Conservation (phyloP, 1,140 invertebrate species). For the Bombus impatiens region DNA sequence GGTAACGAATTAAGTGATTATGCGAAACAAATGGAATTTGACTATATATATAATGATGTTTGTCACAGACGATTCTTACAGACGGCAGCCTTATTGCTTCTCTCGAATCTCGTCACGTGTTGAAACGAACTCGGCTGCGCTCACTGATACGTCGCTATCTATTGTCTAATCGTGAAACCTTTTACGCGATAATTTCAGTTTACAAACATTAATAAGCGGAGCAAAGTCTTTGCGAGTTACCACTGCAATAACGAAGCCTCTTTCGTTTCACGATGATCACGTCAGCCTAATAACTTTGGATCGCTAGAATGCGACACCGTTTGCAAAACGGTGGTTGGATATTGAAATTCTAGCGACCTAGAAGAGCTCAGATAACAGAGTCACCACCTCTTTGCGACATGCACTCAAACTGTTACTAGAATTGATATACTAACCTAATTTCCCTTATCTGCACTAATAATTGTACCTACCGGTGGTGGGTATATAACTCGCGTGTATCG, state of each 20-base stretch:
- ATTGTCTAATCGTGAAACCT: background rate
- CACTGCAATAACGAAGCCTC: background rate
- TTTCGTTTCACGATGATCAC: background rate
- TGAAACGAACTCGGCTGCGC: background rate
- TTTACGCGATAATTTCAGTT: slow-evolving; percentile 1
- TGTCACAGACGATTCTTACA: background rate
- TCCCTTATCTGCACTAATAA: background rate
- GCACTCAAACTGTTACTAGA: background rate
- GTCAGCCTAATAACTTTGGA: background rate
- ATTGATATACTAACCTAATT: background rate
- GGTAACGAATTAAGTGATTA: background rate
- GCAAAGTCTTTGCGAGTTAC: background rate
- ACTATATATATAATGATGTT: background rate
- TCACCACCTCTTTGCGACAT: background rate
- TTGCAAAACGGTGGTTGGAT: background rate
- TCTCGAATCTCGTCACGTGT: background rate
- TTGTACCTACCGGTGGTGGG: background rate
- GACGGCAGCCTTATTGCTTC: background rate
- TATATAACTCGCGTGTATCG: background rate
- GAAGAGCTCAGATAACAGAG: slow-evolving; percentile 3
- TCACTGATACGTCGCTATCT: slow-evolving; percentile 3
- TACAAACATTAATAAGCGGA: background rate
- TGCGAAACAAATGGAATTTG: background rate
- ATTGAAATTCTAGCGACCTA: background rate
- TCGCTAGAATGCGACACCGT: background rate